phyloP scores from a whole-genome alignment of 2,888 invertebrate genomes.

The Mythimna impura region DNA sequence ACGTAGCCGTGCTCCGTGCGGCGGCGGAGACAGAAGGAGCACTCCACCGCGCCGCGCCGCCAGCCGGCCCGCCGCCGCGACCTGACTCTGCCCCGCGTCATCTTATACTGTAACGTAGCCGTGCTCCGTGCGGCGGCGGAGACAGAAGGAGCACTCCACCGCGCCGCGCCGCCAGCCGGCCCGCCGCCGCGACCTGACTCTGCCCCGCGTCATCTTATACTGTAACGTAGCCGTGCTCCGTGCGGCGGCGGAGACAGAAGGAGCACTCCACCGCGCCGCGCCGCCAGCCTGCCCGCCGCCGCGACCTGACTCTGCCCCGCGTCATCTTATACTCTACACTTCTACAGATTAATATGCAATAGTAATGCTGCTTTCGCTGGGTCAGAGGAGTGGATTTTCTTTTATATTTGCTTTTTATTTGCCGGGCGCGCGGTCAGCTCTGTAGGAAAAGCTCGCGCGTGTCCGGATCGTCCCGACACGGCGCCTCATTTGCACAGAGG shows the following conservation, averaged over 20 bases:
- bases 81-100: neutral
- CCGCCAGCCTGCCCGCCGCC: too few species aligned
- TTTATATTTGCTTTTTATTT: neutral
- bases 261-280: too few species aligned
- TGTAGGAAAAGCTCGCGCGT: neutral
- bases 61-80: too few species aligned
- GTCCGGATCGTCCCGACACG: neutral
- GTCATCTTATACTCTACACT: neutral
- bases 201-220: neutral
- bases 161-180: too few species aligned
- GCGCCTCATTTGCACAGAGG: constrained; percentile 4
- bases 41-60: neutral
- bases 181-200: too few species aligned
- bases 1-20: too few species aligned
- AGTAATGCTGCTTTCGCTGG: neutral
- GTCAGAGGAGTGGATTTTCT: neutral
- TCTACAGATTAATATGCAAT: neutral
- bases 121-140: neutral
- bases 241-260: neutral
- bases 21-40: constrained; percentile 12
- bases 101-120: neutral
- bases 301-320: too few species aligned
- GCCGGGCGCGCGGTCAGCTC: neutral
- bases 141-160: neutral
- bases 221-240: neutral